Base-by-base conservation (phyloP, 2,888 invertebrate genomes). In the Drosophila fulvimacula region DNA sequence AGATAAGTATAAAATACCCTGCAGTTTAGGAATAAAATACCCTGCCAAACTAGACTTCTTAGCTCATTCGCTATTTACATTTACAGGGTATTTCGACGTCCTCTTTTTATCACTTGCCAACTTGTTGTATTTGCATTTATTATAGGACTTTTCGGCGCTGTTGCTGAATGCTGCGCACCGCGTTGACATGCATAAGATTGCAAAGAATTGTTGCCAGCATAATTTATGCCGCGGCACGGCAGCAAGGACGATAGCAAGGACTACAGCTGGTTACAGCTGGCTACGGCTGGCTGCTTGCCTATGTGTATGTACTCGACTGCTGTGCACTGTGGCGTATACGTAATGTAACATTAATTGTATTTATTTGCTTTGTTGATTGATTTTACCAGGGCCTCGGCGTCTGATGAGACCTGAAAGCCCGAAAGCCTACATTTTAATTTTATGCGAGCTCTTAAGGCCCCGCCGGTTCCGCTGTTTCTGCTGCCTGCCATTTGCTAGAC, bases 291-390 rank as follows among this genome's bases (percentile, higher is more conserved):
- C 30, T 62, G 58, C 13, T 13, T 53, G 24, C 41, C 24, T 39
- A 30, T 62, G 41, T n/a, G n/a, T n/a, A n/a, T n/a, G n/a, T n/a
- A n/a, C 21, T n/a, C 44, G 34, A 17, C 41, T 38, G 52, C 41
- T 58, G 79, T 49, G 69, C 71, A 70, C 55, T 67, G 52, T 53
- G 65, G 80, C 83, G 88, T 82, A 82, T 85, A 52, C 83, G 77
- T 80, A 88, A 85, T 85, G 80, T 74, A 68, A 64, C 80, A 76
- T 88, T 84, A 84, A 84, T 84, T 84, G 82, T 80, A 85, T 84
- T 88, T 88, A 79, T 85, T 83, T 83, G 82, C 80, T 69, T 77
- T 82, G 77, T 67, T 85, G 83, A 84, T 84, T 85, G 83, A 84
- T 88, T 84, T 88, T 66, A 53, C 36, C 63, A 59, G 59, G 38